Base-by-base conservation (phyloP, 2,797 vertebrate species). In the Chiloscyllium punctatum region DNA sequence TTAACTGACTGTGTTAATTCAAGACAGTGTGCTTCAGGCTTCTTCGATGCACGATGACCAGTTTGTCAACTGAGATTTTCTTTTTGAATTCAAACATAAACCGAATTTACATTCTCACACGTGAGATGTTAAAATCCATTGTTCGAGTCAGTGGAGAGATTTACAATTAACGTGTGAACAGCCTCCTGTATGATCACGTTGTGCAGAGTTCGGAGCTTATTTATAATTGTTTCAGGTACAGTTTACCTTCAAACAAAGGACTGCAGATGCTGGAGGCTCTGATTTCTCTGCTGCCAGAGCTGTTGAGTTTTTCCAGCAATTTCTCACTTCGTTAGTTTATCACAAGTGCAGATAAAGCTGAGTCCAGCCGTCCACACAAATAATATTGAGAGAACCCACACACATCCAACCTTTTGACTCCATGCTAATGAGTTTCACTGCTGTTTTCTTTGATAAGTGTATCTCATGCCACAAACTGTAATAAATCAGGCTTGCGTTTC, bases 401-500 rank as follows among this genome's bases (percentile, higher is more conserved):
- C 62, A 92, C 0, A 68, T 9, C 11, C 0, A 8, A 92, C 68
- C 21, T 15, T 66, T 4, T 69, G 66, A 92, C 37, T n/a, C n/a
- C 66, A 69, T 42, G 7, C 90, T 92, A 23, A 92, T 92, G 62
- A 37, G n/a, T 92, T 92, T 92, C 68, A 25, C 90, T 69, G 90
- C 62, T 92, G 62, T 62, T 68, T 69, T 69, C 33, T 33, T 92
- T 37, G n/a, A 92, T 25, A 69, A 92, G 2, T 37, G 25, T 42
- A 68, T 42, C 62, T 25, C 90, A 68, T 23, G n/a, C 90, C 37
- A 66, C 62, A 69, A 68, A 92, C n/a, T 42, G n/a, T 69, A 68
- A 92, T 92, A 92, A 68, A 92, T 69, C 90, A 91, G 88, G 66
- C 88, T 91, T 66, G 30, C 1, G 2, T 91, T 91, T 66, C 88